These are phyloP conservation scores for Carabus problematicus DNA, from an alignment of 2,888 invertebrate species.

Conservation along the genomic window DNA sequence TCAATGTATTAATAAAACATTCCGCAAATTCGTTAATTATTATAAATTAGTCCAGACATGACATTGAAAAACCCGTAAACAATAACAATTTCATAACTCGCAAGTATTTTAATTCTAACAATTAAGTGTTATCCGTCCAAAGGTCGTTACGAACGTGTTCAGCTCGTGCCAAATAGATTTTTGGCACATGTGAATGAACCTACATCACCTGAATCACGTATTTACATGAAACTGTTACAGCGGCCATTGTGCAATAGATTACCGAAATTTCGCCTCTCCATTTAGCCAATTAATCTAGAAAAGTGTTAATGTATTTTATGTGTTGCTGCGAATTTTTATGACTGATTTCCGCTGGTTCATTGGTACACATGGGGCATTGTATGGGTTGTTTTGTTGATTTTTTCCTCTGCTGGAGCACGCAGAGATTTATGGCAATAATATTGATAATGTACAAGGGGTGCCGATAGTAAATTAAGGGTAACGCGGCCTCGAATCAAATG, in stretches of 20 bases:
- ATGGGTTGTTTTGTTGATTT: conserved; percentile 20
- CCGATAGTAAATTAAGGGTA: conserved; percentile 16
- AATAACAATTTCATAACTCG: too few species aligned
- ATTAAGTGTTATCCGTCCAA: background rate
- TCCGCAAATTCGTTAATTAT: too few species aligned
- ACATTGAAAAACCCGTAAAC: too few species aligned
- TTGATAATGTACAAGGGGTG: conserved; percentile 10
- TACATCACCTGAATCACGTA: conserved; percentile 9
- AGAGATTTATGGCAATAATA: conserved; percentile 24
- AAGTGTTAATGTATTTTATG: conserved; percentile 32
- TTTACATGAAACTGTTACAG: too few species aligned
- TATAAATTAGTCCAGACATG: too few species aligned
- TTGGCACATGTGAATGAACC: conserved; percentile 5
- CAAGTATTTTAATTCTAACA: too few species aligned
- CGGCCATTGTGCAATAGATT: conserved; percentile 11
- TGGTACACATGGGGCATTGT: conserved; percentile 12
- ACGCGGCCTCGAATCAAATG: conserved; percentile 19
- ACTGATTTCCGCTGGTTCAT: background rate
- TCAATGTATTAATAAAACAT: too few species aligned
- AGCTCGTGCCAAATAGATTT: conserved; percentile 21
- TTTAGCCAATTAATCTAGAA: conserved; percentile 24
- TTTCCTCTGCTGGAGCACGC: background rate
- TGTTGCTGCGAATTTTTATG: conserved; percentile 19
- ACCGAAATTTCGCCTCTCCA: conserved; percentile 15
- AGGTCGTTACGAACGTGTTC: conserved; percentile 5